Percentiles rank a stretch among this genome's conserved stretches.
phyloP scores from a whole-genome alignment of 2,113 vertebrate genomes.

The Capricornis sumatraensis region DNA sequence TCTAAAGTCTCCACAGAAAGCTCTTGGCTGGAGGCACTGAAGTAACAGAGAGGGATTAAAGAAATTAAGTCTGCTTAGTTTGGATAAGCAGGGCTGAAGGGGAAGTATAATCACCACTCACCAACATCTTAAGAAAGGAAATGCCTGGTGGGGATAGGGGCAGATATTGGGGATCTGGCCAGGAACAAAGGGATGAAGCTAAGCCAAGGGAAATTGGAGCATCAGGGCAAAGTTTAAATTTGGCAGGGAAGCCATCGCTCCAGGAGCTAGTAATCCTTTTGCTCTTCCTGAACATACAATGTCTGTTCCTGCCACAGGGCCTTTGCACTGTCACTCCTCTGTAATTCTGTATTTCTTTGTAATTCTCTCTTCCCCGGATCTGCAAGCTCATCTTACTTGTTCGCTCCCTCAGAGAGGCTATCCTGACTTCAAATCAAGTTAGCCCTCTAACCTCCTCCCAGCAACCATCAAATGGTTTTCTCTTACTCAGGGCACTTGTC shows the following conservation, averaged over 20 bases:
- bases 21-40: neutral
- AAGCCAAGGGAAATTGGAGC: neutral
- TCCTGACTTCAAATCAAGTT: neutral
- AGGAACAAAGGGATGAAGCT: neutral
- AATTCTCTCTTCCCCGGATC: neutral
- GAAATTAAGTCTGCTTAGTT: constrained; percentile 17
- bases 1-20: neutral
- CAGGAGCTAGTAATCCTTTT: neutral
- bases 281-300: neutral
- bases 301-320: neutral
- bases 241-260: neutral
- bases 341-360: neutral
- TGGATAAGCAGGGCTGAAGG: neutral
- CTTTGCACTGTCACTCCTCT: neutral
- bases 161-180: neutral
- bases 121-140: neutral
- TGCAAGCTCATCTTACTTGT: neutral
- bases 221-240: neutral
- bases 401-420: neutral
- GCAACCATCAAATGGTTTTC: neutral
- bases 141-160: neutral
- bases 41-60: neutral
- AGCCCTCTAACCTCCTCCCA: neutral
- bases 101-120: neutral
- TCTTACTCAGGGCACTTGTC: neutral